Percentiles rank a stretch among this genome's conserved stretches.
Evolutionary conservation across 2,797 vertebrate species (phyloP).

Genomic region (Anomalospiza imberbis): DNA sequence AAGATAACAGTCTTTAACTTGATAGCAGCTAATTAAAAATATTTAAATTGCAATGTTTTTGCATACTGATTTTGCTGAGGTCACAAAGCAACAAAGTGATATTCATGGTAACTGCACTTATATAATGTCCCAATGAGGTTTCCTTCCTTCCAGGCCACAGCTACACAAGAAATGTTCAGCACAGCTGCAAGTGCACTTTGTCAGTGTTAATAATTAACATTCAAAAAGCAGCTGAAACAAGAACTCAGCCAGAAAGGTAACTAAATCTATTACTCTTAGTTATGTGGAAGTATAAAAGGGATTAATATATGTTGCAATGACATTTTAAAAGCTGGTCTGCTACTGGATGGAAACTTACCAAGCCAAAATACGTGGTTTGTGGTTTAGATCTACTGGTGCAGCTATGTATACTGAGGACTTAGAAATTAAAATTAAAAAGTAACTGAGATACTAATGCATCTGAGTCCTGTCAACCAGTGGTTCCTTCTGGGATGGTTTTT

Average conservation of each 20-base stretch:
- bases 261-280: background rate
- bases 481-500: background rate
- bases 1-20: background rate
- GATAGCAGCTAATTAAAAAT: background rate
- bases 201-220: slow-evolving; percentile 1
- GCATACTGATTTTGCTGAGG: background rate
- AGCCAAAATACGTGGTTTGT: background rate
- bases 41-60: background rate
- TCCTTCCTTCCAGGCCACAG: background rate
- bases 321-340: background rate
- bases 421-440: background rate
- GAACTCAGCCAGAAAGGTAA: background rate
- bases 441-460: background rate
- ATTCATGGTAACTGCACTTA: background rate
- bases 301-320: background rate
- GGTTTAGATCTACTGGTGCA: background rate
- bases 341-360: background rate
- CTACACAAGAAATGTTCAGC: background rate
- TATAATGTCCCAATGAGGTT: background rate
- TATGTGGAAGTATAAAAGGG: background rate
- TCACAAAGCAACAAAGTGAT: background rate
- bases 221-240: background rate
- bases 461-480: background rate
- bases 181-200: background rate
- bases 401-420: background rate